A percentile compares a stretch with the other conserved stretches of the same genome.
Conservation (phyloP, 2,888 invertebrate species). For the Sthenelais limicola region DNA sequence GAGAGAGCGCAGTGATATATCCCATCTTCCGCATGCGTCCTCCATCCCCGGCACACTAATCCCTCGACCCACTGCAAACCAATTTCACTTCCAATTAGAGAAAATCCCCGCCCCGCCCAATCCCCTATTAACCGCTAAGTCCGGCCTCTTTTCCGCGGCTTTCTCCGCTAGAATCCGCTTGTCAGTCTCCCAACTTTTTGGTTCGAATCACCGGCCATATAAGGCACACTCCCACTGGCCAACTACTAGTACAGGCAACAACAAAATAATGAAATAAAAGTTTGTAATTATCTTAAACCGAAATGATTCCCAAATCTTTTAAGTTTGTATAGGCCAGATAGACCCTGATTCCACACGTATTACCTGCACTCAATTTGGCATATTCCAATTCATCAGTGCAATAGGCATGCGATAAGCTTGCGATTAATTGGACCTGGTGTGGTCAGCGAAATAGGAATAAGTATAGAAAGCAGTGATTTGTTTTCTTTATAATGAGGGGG, state of each 20-base stretch:
- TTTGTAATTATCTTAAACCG: no score
- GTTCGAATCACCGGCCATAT: no score
- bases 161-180: slow-evolving; percentile 24
- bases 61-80: slow-evolving; percentile 21
- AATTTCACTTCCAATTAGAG: slow-evolving; percentile 36
- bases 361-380: no score
- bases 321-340: no score
- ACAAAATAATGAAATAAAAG: no score
- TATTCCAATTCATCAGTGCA: no score
- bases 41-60: slow-evolving; percentile 27
- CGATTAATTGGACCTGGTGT: no score
- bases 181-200: neutral
- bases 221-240: no score
- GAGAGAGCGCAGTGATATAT: neutral
- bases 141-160: slow-evolving; percentile 31
- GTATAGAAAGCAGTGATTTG: neutral
- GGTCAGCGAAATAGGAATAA: neutral
- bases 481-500: neutral
- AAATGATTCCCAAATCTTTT: no score
- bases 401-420: no score
- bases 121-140: slow-evolving; percentile 28
- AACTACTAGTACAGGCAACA: no score
- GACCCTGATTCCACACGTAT: no score
- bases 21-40: neutral
- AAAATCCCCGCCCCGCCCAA: slow-evolving; percentile 16